phyloP scores from a whole-genome alignment of 2,113 vertebrate genomes.

The Heloderma charlesbogerti region DNA sequence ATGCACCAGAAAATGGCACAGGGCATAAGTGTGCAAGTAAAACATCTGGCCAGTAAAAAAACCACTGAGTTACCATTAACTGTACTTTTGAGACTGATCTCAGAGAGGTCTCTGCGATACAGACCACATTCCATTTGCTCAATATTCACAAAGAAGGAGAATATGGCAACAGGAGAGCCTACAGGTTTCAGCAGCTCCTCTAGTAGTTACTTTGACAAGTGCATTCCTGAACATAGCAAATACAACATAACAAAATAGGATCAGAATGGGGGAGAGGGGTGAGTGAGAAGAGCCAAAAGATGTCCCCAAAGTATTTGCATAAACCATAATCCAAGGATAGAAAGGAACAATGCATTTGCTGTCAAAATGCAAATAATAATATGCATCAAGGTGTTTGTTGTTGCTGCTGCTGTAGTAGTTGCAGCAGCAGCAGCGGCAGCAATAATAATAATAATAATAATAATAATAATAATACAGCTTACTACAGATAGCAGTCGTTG shows the following conservation, averaged over 20 bases:
- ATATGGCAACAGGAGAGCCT: background rate
- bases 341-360: background rate
- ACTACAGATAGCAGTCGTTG: too few relatives aligned
- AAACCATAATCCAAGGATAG: constrained; percentile 12
- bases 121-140: background rate
- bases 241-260: constrained; percentile 21
- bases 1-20: background rate
- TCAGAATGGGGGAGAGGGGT: constrained; percentile 18
- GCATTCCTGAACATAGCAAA: constrained; percentile 39
- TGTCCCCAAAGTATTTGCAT: background rate
- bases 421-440: too few relatives aligned
- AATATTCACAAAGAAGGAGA: constrained; percentile 1
- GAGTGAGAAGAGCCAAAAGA: constrained; percentile 18
- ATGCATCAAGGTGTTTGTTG: background rate
- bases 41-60: background rate
- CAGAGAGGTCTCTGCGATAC: background rate
- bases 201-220: background rate
- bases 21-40: background rate
- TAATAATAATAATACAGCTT: too few relatives aligned
- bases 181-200: background rate
- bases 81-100: background rate
- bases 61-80: constrained; percentile 6
- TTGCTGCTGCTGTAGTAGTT: background rate
- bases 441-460: too few relatives aligned
- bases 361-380: constrained; percentile 20